A percentile compares a stretch with the other conserved stretches of the same genome.
phyloP scores from a whole-genome alignment of 2,888 invertebrate species.

The Sesamia inferens region DNA sequence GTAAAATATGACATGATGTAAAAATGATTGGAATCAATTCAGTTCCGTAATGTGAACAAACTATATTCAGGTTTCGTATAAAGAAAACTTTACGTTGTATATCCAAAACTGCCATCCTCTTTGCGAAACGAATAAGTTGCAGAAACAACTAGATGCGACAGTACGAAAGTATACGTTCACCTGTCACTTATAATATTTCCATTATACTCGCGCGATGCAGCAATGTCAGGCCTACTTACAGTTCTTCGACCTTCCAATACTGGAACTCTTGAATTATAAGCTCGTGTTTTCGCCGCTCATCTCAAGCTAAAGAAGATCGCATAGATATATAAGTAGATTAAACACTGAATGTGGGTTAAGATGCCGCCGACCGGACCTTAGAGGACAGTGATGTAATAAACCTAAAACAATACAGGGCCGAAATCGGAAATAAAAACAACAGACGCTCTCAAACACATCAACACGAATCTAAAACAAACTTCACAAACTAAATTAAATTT shows the following conservation, averaged over 20 bases:
- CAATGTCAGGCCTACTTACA: conserved; percentile 36
- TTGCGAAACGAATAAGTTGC: background rate
- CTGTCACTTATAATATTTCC: conserved; percentile 11
- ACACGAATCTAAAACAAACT: too few species aligned
- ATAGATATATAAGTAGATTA: conserved; percentile 54
- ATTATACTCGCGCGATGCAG: background rate
- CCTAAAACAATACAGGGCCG: conserved; percentile 54
- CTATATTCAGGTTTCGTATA: too few species aligned
- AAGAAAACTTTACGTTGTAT: too few species aligned
- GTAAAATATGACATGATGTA: too few species aligned
- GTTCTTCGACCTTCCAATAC: conserved; percentile 29
- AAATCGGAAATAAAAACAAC: conserved; percentile 30
- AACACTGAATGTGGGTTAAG: conserved; percentile 62
- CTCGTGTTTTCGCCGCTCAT: conserved; percentile 8
- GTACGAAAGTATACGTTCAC: background rate
- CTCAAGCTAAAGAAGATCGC: conserved; percentile 3
- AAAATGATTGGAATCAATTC: too few species aligned
- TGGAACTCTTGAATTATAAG: background rate
- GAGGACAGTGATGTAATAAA: conserved; percentile 61
- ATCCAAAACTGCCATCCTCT: background rate
- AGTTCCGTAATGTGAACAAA: too few species aligned
- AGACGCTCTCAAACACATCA: background rate
- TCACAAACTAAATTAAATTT: too few species aligned
- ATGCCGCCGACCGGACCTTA: conserved; percentile 59
- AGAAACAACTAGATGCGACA: background rate